A percentile compares a stretch with the other conserved stretches of the same genome.
Conservation (phyloP, 2,113 vertebrate genomes). For the Erinaceus europaeus region DNA sequence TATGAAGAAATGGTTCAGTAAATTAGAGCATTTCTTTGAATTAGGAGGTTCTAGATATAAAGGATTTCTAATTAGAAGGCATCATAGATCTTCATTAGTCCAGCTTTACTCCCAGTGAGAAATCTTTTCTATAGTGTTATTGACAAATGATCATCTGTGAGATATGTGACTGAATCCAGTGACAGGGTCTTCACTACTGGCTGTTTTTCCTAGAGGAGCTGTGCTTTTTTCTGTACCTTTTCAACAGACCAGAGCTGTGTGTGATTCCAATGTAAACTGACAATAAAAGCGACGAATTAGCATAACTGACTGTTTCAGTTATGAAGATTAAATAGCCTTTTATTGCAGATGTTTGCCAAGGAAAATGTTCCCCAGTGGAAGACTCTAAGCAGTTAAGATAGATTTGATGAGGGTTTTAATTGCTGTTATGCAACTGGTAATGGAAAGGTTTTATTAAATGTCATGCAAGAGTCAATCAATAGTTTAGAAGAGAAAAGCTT, state of each 20-base stretch:
- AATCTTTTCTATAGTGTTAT: not conserved
- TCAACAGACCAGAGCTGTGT: slow-evolving; percentile 48
- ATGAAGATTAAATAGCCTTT: slow-evolving; percentile 83
- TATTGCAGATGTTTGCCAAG: slow-evolving; percentile 84
- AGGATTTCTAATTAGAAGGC: slow-evolving; percentile 3
- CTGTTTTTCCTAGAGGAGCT: not conserved
- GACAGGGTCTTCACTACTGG: not conserved
- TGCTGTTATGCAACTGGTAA: slow-evolving; percentile 82
- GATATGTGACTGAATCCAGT: not conserved
- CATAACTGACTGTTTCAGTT: slow-evolving; percentile 82
- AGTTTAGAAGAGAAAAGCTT: slow-evolving; percentile 65
- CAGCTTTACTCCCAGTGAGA: not conserved
- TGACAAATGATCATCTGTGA: not conserved
- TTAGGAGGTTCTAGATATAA: not conserved
- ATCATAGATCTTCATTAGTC: slow-evolving; percentile 33
- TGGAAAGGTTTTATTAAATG: slow-evolving; percentile 81
- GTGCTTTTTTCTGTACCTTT: slow-evolving; percentile 31
- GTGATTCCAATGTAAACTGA: slow-evolving; percentile 78
- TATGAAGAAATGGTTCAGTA: not conserved
- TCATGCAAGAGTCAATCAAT: slow-evolving; percentile 68
- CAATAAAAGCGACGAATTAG: slow-evolving; percentile 80
- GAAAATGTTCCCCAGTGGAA: slow-evolving; percentile 83
- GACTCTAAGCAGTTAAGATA: slow-evolving; percentile 81
- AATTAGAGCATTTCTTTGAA: not conserved
- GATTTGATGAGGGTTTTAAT: slow-evolving; percentile 86